Evolutionary conservation across 2,113 vertebrate genomes (phyloP).

Genomic region (Oreochromis spilurus): DNA sequence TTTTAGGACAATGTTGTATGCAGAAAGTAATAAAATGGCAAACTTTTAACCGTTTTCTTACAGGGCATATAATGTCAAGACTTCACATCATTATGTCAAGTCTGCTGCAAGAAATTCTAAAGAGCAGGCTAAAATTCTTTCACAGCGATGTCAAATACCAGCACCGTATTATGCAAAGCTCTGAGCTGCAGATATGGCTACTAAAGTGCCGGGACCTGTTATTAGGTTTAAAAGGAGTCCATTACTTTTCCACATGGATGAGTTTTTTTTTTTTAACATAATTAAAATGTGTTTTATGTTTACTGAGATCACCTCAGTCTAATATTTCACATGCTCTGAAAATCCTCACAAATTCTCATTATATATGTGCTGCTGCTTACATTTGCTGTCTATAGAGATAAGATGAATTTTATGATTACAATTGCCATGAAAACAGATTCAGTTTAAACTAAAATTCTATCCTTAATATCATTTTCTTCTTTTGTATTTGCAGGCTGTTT

Average conservation of each 20-base stretch:
- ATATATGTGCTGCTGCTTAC: not conserved
- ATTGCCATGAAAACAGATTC: not conserved
- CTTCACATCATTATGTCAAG: not conserved
- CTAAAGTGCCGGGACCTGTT: not conserved
- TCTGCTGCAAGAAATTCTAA: not conserved
- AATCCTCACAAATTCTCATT: not conserved
- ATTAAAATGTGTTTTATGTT: not conserved
- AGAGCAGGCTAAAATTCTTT: not conserved
- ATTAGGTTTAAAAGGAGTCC: not conserved
- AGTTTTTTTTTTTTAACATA: not conserved
- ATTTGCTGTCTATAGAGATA: not conserved
- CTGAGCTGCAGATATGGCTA: not conserved
- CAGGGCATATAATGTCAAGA: not conserved
- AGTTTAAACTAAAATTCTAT: not conserved
- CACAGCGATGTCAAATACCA: not conserved
- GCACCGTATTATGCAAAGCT: not conserved
- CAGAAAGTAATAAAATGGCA: not conserved
- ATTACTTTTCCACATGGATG: not conserved
- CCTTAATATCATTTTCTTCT: not conserved
- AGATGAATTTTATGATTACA: not conserved
- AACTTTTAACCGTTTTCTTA: not conserved
- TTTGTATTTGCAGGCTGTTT: not conserved
- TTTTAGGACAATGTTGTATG: not conserved
- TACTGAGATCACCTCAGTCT: not conserved
- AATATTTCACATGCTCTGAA: not conserved